These are phyloP conservation scores for Pterostichus madidus DNA, from an alignment of 2,888 invertebrate genomes.

Conservation along the genomic window DNA sequence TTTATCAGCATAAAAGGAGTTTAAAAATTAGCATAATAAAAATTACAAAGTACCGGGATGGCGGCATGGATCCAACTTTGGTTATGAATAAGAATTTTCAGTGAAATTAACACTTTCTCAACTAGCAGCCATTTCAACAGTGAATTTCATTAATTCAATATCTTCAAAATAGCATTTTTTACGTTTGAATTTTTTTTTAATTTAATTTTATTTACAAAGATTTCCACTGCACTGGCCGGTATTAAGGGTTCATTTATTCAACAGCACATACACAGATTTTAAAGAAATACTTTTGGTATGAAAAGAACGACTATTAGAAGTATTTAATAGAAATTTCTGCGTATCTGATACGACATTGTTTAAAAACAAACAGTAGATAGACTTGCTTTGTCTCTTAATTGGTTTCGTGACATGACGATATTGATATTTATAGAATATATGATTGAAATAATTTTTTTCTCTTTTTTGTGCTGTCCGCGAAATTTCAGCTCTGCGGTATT, in stretches of 20 bases:
- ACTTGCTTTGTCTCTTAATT: too few species aligned
- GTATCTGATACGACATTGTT: too few species aligned
- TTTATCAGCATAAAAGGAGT: constrained; percentile 57
- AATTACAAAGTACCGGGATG: constrained; percentile 50
- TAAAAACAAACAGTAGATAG: too few species aligned
- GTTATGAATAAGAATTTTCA: constrained; percentile 61
- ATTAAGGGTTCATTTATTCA: constrained; percentile 44
- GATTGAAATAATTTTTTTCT: too few species aligned
- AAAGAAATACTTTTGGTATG: not conserved
- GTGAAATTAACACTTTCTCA: constrained; percentile 63
- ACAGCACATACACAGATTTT: not conserved
- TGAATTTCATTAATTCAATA: constrained; percentile 55
- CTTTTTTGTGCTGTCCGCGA: too few species aligned
- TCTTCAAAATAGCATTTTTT: constrained; percentile 52
- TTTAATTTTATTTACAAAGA: constrained; percentile 53
- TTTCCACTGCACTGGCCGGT: constrained; percentile 4
- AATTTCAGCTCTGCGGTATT: too few species aligned
- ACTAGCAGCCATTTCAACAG: constrained; percentile 54
- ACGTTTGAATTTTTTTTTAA: constrained; percentile 46
- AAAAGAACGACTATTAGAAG: too few species aligned
- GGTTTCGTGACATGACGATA: too few species aligned
- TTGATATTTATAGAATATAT: too few species aligned
- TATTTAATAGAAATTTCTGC: too few species aligned
- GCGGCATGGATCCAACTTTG: constrained; percentile 59
- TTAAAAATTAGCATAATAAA: constrained; percentile 65